phyloP scores from a whole-genome alignment of 2,888 invertebrate genomes.

The Pherbina coryleti region DNA sequence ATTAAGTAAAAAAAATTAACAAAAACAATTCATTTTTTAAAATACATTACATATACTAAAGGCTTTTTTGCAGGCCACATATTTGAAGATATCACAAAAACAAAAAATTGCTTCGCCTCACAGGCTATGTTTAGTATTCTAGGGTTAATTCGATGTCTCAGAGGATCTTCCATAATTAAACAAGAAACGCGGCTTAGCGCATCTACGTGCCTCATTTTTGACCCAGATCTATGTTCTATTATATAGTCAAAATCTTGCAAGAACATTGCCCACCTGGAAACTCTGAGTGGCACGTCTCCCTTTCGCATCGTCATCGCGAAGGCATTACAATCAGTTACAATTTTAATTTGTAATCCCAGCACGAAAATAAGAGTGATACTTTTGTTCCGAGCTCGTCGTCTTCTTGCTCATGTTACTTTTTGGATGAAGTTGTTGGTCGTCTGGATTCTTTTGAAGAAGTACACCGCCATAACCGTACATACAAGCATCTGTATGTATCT shows the following conservation, averaged over 20 bases:
- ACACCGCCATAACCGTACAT: conserved; percentile 47
- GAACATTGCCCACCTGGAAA: conserved; percentile 43
- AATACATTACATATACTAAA: too few species aligned
- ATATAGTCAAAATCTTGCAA: conserved; percentile 44
- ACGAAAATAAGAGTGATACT: conserved; percentile 50
- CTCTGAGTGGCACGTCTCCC: conserved; percentile 37
- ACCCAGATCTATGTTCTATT: conserved; percentile 44
- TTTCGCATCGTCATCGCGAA: conserved; percentile 40
- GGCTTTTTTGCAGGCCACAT: too few species aligned
- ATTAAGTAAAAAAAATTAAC: too few species aligned
- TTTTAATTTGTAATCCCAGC: conserved; percentile 34
- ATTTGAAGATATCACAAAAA: too few species aligned
- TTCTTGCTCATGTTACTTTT: conserved; percentile 51
- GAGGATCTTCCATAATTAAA: conserved; percentile 33
- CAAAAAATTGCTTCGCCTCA: too few species aligned
- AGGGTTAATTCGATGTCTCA: conserved; percentile 37
- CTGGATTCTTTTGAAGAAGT: conserved; percentile 47
- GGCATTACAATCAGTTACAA: conserved; percentile 43
- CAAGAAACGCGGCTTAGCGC: conserved; percentile 43
- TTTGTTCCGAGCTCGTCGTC: conserved; percentile 48
- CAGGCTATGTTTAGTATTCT: too few species aligned
- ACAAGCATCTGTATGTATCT: conserved; percentile 19
- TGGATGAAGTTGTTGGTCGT: conserved; percentile 48
- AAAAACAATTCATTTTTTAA: too few species aligned
- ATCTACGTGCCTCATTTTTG: conserved; percentile 45